phyloP scores from a whole-genome alignment of 2,113 vertebrate genomes.

The Xenus cinereus region DNA sequence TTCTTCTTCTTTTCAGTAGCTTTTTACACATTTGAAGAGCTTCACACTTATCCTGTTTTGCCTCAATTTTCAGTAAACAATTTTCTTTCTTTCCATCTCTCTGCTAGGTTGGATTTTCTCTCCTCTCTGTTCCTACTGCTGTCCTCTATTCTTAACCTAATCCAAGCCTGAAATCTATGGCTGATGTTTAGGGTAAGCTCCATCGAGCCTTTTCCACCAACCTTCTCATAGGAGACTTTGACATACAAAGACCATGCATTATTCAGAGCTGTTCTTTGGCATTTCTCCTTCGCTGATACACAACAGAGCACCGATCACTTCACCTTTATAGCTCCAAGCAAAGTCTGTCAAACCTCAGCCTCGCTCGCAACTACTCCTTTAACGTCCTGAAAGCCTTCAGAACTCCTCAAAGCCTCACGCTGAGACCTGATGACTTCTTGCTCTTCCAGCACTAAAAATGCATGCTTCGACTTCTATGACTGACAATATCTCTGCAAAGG shows the following conservation, averaged over 20 bases:
- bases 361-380: neutral
- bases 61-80: neutral
- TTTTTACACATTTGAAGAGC: neutral
- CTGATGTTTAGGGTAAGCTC: neutral
- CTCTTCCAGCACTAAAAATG: neutral
- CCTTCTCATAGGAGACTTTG: neutral
- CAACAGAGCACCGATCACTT: neutral
- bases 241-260: neutral
- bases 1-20: neutral
- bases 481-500: neutral
- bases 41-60: neutral
- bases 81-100: neutral
- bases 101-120: neutral
- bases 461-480: neutral
- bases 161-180: neutral
- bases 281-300: constrained; percentile 8
- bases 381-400: neutral
- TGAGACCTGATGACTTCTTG: neutral
- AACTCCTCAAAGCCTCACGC: neutral
- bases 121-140: neutral
- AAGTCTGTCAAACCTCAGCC: neutral
- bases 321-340: constrained; percentile 9
- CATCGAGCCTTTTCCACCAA: neutral
- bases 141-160: neutral
- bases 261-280: neutral